These are phyloP conservation scores for Pandemis corylana DNA, from an alignment of 2,888 invertebrate genomes.

Conservation along the genomic window DNA sequence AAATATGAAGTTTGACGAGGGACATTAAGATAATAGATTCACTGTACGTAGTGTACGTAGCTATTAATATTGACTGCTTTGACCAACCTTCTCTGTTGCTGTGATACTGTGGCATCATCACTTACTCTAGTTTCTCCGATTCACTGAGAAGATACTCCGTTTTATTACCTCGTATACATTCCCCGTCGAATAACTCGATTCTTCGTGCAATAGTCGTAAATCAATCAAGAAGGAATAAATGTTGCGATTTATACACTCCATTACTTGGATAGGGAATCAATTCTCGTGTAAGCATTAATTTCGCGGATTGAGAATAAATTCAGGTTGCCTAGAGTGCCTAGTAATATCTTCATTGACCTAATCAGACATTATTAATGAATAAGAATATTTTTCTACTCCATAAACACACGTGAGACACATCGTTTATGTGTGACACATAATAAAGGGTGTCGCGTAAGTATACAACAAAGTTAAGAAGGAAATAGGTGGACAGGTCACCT, in stretches of 20 bases:
- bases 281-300: constrained; percentile 4
- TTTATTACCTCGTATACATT: constrained; percentile 2
- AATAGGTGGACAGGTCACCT: no score
- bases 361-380: background rate
- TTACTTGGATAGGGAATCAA: constrained; percentile 8
- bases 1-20: no score
- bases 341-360: background rate
- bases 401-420: no score
- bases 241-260: constrained; percentile 23
- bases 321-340: background rate
- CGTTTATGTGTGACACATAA: no score
- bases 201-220: constrained; percentile 14
- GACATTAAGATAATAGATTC: no score
- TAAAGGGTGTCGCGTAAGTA: no score
- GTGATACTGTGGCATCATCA: background rate
- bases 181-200: constrained; percentile 8
- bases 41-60: no score
- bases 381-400: no score
- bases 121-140: background rate
- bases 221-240: constrained; percentile 31
- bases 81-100: no score
- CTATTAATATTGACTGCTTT: no score
- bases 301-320: background rate
- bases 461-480: no score
- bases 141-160: background rate